Conservation (phyloP, 2,113 vertebrate genomes). For the Neoarius graeffei region DNA sequence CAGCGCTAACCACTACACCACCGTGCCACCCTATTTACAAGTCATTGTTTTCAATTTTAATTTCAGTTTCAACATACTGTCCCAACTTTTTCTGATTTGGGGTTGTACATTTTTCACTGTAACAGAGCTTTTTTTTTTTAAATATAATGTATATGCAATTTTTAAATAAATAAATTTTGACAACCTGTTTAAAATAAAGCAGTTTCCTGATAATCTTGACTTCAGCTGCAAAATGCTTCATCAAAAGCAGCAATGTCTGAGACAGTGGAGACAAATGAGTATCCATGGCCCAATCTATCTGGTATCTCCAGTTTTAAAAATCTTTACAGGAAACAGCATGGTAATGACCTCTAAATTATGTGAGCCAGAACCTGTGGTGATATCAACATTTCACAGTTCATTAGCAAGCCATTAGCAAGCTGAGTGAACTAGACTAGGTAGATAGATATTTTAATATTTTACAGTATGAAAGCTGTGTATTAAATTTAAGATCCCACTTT, state of each 20-base stretch:
- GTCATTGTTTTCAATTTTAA: too few relatives aligned
- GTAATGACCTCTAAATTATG: background rate
- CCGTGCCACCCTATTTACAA: too few relatives aligned
- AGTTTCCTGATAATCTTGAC: background rate
- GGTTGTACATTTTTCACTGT: background rate
- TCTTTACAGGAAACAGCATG: background rate
- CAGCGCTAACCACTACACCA: too few relatives aligned
- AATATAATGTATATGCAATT: too few relatives aligned
- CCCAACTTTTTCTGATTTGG: too few relatives aligned
- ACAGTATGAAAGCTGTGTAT: background rate
- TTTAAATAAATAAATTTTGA: background rate
- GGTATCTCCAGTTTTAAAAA: background rate
- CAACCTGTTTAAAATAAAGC: background rate
- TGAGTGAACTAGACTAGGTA: background rate
- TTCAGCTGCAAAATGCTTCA: background rate
- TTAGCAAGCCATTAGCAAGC: background rate
- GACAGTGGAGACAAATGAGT: background rate
- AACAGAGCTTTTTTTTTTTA: background rate
- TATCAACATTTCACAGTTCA: background rate
- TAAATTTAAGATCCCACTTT: background rate
- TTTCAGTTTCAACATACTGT: too few relatives aligned
- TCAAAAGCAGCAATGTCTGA: background rate
- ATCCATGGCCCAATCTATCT: background rate
- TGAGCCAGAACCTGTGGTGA: background rate
- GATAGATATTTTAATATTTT: background rate